Conservation (phyloP, 2,888 invertebrate species). For the Tyria jacobaeae region DNA sequence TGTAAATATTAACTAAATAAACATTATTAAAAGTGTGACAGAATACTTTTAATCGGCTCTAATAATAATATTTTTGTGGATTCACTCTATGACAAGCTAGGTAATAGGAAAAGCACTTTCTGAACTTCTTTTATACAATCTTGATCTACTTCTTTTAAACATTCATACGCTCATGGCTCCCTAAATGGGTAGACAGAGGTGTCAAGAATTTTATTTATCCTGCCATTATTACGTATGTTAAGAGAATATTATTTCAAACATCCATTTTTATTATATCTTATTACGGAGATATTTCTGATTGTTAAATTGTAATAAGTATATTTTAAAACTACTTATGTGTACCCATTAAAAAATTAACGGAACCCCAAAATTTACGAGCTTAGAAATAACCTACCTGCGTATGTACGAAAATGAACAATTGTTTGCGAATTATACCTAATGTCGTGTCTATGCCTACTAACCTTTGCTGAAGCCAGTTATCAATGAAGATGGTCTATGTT, state of each 20-base stretch:
- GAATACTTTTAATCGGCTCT: not conserved
- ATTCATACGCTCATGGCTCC: too few relatives aligned
- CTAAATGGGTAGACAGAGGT: too few relatives aligned
- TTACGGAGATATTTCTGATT: too few relatives aligned
- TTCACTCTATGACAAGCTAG: too few relatives aligned
- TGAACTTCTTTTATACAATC: not conserved
- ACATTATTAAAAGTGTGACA: too few relatives aligned
- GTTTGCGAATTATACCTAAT: slow-evolving; percentile 30
- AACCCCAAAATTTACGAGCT: not conserved
- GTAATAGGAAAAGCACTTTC: too few relatives aligned
- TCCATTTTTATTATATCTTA: too few relatives aligned
- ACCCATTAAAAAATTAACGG: not conserved
- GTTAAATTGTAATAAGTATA: too few relatives aligned
- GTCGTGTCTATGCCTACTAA: slow-evolving; percentile 37
- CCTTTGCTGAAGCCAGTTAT: slow-evolving; percentile 67
- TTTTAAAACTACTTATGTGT: not conserved
- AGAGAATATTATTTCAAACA: not conserved
- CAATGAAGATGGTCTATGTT: slow-evolving; percentile 77
- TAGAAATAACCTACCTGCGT: too few relatives aligned
- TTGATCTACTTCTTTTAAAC: not conserved
- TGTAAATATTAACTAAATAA: not conserved
- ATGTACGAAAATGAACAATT: too few relatives aligned
- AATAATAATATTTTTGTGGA: not conserved
- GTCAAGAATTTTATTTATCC: not conserved
- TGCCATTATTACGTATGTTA: not conserved